Base-by-base conservation (phyloP, 2,113 vertebrate species). In the Tragelaphus scriptus region DNA sequence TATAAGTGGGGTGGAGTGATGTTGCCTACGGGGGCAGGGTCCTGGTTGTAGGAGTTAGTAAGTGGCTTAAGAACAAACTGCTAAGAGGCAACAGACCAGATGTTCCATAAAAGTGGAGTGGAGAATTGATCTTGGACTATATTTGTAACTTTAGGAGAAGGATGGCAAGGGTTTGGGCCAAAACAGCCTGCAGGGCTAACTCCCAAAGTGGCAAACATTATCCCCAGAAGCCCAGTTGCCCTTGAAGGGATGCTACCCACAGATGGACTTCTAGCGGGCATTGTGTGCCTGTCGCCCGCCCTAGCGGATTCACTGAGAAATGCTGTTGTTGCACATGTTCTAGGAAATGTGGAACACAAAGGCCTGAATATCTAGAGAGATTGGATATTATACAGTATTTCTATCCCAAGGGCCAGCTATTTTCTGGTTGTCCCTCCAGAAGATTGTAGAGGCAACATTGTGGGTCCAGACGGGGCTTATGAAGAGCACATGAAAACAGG, bases 401-500 rank as follows among this genome's bases (percentile, higher is more conserved):
- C n/a, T 11, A 9, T 36, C 65, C 65, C 65, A 11, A 71, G 65
- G n/a, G 65, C 65, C n/a, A 71, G 19, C 65, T 71, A 11, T 68
- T 71, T 23, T 71, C n/a, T 36, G 65, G 17, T 71, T 71, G 65
- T 36, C 17, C n/a, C n/a, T 36, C n/a, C 65, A 11, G 19, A 71
- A 71, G 65, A 71, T 2, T 11, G n/a, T 36, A 71, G 65, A 36
- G n/a, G 65, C 65, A 68, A 36, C 65, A 68, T 19, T 5, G 17
- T 68, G 17, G n/a, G n/a, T n/a, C 65, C 19, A 71, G n/a, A 71
- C 0, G 0, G 17, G n/a, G 65, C n/a, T 71, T 9, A 23, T n/a
- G 19, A 23, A 71, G 36, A 71, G 65, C 9, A 0, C 4, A 10
- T 71, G 65, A 36, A 36, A 71, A 71, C 9, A 71, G 65, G 65